Evolutionary conservation across 2,113 vertebrate genomes (phyloP), one percentile per base, ranked within the genome.

Genomic region (Catagonus wagneri): DNA sequence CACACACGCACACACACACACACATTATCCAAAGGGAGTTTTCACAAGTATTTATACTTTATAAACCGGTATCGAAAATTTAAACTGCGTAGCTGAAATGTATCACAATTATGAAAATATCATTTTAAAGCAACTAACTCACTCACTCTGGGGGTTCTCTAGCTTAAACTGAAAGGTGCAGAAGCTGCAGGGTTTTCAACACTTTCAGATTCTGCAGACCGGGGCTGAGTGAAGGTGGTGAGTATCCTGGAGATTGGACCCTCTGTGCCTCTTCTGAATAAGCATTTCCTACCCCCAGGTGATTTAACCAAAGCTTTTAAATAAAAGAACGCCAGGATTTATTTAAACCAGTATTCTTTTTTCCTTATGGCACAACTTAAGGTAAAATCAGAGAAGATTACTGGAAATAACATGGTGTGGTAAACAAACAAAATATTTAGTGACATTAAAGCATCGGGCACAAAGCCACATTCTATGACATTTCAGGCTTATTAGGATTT

Each of bases 401-500:
- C n/a, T 63, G 32, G 16, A 83, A 93, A 79, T 50, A 92, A 71
- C 17, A 50, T 3, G 5, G 32, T 61, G 6, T 72, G 50, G 58
- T 79, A 95, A n/a, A n/a, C n/a, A 96, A 29, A 50, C 65, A 93
- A 50, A 69, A 19, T 81, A 10, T 93, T 83, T 83, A 61, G 29
- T 74, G 79, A 83, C 19, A 96, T 89, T 50, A 86, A 96, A 95
- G 89, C 50, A 14, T 69, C n/a, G 60, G 20, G 83, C 11, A 58
- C 92, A 87, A 86, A 95, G 86, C 74, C 87, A 20, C 74, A 89
- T 89, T 84, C 71, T 10, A 3, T 60, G 76, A 76, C 44, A 84
- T 94, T 97, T 93, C 61, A 29, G 68, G 27, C 56, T 96, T 94
- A 96, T 84, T 25, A 89, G 71, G 13, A 36, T 84, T 75, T 93